A percentile compares a stretch with the other conserved stretches of the same genome.
These are phyloP conservation scores for Dipodomys spectabilis DNA, from an alignment of 2,113 vertebrate species.

Conservation along the genomic window DNA sequence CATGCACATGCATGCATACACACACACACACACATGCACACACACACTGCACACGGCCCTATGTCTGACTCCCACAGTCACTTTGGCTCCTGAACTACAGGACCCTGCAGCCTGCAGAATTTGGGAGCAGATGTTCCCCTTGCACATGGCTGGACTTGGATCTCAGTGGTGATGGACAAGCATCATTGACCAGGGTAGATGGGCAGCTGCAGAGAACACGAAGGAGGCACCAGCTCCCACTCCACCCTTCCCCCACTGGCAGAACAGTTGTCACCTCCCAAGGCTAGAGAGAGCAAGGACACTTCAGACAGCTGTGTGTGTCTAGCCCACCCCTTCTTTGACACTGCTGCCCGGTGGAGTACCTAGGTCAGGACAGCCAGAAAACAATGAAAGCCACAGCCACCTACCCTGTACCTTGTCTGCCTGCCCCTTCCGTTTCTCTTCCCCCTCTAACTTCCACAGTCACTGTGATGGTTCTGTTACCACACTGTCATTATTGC, in stretches of 20 bases:
- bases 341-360: neutral
- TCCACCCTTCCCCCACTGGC: neutral
- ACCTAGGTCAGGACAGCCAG: neutral
- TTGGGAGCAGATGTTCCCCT: conserved; percentile 51
- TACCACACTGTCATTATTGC: neutral
- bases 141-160: conserved; percentile 75
- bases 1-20: no score
- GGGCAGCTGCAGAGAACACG: conserved; percentile 21
- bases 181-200: conserved; percentile 45
- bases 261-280: neutral
- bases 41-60: neutral
- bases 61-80: fast-evolving
- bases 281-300: neutral
- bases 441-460: neutral
- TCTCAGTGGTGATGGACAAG: conserved; percentile 67
- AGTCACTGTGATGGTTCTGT: neutral
- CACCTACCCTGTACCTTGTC: neutral
- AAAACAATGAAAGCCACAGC: neutral
- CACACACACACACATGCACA: neutral
- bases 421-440: neutral
- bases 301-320: neutral
- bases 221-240: neutral
- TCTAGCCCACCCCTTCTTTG: fast-evolving
- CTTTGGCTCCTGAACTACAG: conserved; percentile 32
- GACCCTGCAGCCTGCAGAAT: neutral